phyloP scores from a whole-genome alignment of 2,113 vertebrate genomes.

The Pandion haliaetus region DNA sequence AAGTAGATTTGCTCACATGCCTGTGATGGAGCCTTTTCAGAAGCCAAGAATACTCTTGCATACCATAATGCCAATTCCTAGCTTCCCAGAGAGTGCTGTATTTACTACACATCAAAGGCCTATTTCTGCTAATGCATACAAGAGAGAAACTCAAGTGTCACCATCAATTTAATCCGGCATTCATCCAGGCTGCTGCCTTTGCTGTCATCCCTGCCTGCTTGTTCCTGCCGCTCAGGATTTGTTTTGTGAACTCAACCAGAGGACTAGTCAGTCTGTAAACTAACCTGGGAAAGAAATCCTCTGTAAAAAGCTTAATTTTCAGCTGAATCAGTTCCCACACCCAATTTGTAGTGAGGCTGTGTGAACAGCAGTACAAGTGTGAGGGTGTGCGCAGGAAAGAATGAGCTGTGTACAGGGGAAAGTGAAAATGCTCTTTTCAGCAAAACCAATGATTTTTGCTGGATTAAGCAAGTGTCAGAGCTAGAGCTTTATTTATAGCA shows the following conservation, averaged over 20 bases:
- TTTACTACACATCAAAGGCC: constrained; percentile 34
- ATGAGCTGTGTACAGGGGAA: accelerated
- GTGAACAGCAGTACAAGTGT: neutral
- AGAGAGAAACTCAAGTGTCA: constrained; percentile 35
- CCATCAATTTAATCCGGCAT: constrained; percentile 31
- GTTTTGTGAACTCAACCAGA: neutral
- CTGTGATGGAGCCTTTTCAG: constrained; percentile 5
- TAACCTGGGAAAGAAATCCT: neutral
- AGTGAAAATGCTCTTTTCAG: neutral
- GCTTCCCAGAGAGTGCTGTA: constrained; percentile 9
- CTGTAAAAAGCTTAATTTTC: neutral
- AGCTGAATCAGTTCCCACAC: neutral
- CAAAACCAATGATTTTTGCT: neutral
- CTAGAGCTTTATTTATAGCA: neutral
- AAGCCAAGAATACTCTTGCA: neutral
- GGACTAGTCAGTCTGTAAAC: neutral
- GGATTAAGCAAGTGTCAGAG: neutral
- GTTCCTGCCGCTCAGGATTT: neutral
- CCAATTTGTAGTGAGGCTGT: neutral
- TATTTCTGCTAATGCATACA: constrained; percentile 10
- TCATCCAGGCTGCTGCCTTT: constrained; percentile 19
- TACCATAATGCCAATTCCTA: neutral
- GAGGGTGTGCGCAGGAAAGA: neutral
- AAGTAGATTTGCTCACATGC: neutral
- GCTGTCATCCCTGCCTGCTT: neutral